phyloP scores from a whole-genome alignment of 2,113 vertebrate species.

The Callorhinus ursinus region DNA sequence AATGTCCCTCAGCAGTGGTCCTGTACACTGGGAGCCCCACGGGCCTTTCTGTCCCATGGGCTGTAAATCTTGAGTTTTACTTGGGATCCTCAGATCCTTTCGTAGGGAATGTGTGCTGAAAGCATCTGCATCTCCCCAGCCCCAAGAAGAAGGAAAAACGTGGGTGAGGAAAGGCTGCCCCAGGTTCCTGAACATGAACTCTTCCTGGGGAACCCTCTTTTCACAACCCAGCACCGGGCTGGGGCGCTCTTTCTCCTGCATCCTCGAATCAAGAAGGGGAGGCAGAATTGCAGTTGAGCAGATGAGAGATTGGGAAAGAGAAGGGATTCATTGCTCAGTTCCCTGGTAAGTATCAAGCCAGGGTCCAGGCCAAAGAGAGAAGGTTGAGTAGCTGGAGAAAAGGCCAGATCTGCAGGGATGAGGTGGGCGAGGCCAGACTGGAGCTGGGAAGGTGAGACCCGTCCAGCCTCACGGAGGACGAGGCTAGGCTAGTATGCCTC shows the following conservation, averaged over 20 bases:
- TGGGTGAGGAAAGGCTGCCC: not conserved
- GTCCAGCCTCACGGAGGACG: not conserved
- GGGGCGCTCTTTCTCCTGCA: not conserved
- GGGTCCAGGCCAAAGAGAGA: not conserved
- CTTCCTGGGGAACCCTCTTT: not conserved
- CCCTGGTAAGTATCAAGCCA: not conserved
- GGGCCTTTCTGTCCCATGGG: not conserved
- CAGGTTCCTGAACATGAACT: not conserved
- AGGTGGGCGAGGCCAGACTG: not conserved
- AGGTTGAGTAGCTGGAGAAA: not conserved
- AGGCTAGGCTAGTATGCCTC: not conserved
- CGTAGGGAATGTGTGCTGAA: not conserved
- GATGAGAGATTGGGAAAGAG: not conserved
- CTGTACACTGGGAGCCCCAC: not conserved
- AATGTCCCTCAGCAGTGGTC: not conserved
- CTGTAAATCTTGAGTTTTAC: conserved; percentile 6
- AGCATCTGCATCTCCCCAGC: not conserved
- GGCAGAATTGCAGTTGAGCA: not conserved
- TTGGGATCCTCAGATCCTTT: not conserved
- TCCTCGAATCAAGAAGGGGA: not conserved
- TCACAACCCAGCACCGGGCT: not conserved
- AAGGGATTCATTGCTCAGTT: not conserved
- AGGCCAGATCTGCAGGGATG: not conserved
- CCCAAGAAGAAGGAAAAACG: not conserved
- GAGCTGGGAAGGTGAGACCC: not conserved